Evolutionary conservation across 2,113 vertebrate genomes (phyloP).

Genomic region (Callithrix jacchus): DNA sequence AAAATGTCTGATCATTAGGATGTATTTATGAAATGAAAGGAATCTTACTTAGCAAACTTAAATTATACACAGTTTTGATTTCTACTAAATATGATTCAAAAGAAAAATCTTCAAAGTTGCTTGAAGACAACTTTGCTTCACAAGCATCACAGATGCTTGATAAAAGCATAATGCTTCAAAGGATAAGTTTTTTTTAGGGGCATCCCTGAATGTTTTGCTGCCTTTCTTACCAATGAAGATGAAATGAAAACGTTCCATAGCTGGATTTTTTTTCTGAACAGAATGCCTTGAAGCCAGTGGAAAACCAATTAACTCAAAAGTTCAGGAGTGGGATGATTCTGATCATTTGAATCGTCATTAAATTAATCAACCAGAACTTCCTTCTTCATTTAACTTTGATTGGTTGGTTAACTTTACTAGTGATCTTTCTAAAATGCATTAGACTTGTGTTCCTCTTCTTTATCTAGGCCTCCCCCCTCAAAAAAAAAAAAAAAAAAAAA

Average conservation of each 20-base stretch:
- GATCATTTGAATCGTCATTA: slow-evolving; percentile 57
- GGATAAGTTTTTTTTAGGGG: neutral
- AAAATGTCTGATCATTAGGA: slow-evolving; percentile 48
- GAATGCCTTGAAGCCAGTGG: neutral
- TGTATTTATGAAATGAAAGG: slow-evolving; percentile 46
- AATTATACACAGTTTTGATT: slow-evolving; percentile 27
- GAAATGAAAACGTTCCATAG: neutral
- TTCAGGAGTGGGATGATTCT: neutral
- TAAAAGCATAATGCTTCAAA: neutral
- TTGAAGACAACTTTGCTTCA: too few relatives aligned
- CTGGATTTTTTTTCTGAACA: neutral
- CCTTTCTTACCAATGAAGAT: neutral
- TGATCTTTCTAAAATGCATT: slow-evolving; percentile 47
- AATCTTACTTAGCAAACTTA: slow-evolving; percentile 40
- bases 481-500: neutral
- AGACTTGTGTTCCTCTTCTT: neutral
- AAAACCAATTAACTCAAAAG: slow-evolving; percentile 55
- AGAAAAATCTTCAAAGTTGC: slow-evolving; percentile 17
- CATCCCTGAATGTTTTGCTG: neutral
- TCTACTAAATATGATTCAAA: slow-evolving; percentile 35
- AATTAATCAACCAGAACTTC: slow-evolving; percentile 63
- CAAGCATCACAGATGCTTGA: neutral
- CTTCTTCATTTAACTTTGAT: slow-evolving; percentile 45
- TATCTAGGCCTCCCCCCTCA: neutral
- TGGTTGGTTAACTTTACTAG: slow-evolving; percentile 57